Evolutionary conservation across 2,113 vertebrate genomes (phyloP).

Genomic region (Ursus arctos): DNA sequence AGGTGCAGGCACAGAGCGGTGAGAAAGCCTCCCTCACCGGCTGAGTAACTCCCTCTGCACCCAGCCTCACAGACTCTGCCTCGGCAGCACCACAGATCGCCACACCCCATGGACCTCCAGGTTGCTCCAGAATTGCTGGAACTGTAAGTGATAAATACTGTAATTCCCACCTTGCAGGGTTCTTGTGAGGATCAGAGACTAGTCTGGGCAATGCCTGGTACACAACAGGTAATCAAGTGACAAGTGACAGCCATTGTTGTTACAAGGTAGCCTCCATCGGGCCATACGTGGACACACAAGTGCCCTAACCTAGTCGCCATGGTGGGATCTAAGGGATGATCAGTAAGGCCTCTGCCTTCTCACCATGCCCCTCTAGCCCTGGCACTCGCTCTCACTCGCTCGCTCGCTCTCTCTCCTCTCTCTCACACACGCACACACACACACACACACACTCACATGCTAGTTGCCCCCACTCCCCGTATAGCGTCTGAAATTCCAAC

Average conservation of each 20-base stretch:
- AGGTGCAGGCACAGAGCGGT: not conserved
- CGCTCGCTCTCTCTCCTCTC: not conserved
- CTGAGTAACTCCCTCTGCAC: not conserved
- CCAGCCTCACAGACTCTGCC: not conserved
- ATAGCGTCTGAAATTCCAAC: not conserved
- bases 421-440: not conserved
- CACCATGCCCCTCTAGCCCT: not conserved
- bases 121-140: not conserved
- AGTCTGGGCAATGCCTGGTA: not conserved
- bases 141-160: not conserved
- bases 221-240: not conserved
- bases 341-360: not conserved
- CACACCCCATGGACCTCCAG: not conserved
- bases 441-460: not conserved
- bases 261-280: not conserved
- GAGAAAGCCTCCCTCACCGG: not conserved
- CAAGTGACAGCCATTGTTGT: not conserved
- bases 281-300: not conserved
- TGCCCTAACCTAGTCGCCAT: not conserved
- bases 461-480: not conserved
- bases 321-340: not conserved
- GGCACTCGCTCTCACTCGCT: not conserved
- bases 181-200: not conserved
- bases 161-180: not conserved
- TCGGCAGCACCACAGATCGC: accelerated